These are phyloP conservation scores for Drosophila repleta DNA, from an alignment of 1,140 invertebrate genomes.

Conservation along the genomic window DNA sequence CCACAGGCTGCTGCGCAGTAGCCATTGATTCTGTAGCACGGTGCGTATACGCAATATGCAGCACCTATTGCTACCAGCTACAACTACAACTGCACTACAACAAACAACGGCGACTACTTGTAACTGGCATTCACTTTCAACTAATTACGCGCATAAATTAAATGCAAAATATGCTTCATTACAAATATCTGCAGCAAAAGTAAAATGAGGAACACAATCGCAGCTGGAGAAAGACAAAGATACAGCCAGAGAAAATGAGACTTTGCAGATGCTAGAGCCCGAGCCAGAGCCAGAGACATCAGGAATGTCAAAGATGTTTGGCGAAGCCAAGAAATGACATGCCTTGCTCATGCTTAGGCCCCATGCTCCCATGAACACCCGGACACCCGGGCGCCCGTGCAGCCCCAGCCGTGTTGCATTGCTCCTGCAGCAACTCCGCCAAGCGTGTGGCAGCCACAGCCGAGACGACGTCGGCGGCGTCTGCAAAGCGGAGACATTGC, in stretches of 20 bases:
- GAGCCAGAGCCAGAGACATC: slow-evolving; percentile 47
- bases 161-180: slow-evolving; percentile 59
- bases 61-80: not conserved
- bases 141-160: slow-evolving; percentile 59
- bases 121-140: slow-evolving; percentile 52
- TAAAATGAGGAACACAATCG: slow-evolving; percentile 73
- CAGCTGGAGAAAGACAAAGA: slow-evolving; percentile 59
- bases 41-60: slow-evolving; percentile 62
- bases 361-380: slow-evolving; percentile 22
- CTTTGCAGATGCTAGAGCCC: slow-evolving; percentile 33
- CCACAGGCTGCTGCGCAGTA: slow-evolving; percentile 17
- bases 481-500: slow-evolving; percentile 70
- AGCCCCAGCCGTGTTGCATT: slow-evolving; percentile 8
- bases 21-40: slow-evolving; percentile 31
- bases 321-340: slow-evolving; percentile 74
- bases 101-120: not conserved
- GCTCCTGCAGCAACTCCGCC: slow-evolving; percentile 26
- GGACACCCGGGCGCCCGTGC: slow-evolving; percentile 3
- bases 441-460: slow-evolving; percentile 41
- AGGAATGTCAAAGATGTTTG: slow-evolving; percentile 78
- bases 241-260: slow-evolving; percentile 38
- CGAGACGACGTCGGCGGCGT: slow-evolving; percentile 47
- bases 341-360: slow-evolving; percentile 64
- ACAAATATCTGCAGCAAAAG: slow-evolving; percentile 65
- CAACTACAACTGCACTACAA: not conserved